These are phyloP conservation scores for Parasteatoda lunata DNA, from an alignment of 2,888 invertebrate species.

Conservation along the genomic window DNA sequence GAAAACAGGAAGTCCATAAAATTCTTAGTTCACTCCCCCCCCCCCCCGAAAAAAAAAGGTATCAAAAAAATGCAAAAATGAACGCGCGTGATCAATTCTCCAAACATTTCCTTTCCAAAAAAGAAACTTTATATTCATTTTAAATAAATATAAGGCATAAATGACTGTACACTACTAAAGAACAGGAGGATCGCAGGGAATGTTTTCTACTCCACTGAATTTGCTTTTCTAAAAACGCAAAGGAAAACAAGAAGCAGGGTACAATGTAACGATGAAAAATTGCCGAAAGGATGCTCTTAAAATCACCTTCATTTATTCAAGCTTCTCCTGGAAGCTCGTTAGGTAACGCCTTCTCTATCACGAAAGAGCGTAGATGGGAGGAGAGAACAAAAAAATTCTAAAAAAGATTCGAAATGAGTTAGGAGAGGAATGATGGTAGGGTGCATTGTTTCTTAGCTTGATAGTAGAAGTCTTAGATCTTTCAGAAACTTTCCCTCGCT, in stretches of 20 bases:
- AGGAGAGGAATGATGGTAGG: conserved; percentile 9
- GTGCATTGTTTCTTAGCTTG: neutral
- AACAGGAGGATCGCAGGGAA: neutral
- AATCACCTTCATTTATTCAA: conserved; percentile 54
- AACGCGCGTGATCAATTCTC: conserved; percentile 25
- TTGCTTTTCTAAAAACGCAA: neutral
- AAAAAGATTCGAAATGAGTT: conserved; percentile 17
- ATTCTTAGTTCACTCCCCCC: neutral
- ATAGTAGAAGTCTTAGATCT: conserved; percentile 1
- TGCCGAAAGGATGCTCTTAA: conserved; percentile 30
- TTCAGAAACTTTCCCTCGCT: neutral
- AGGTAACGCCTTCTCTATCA: neutral
- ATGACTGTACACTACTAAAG: conserved; percentile 11
- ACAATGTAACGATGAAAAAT: conserved; percentile 35
- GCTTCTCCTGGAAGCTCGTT: conserved; percentile 22
- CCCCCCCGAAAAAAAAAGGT: neutral
- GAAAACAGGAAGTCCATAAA: neutral
- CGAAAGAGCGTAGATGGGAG: neutral
- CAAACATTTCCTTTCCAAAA: neutral
- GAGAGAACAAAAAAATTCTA: neutral
- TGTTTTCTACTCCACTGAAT: conserved; percentile 4
- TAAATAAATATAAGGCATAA: conserved; percentile 21
- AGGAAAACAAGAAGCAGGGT: neutral
- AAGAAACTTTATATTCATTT: conserved; percentile 40
- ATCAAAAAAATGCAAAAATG: conserved; percentile 8